Percentiles rank a stretch among this genome's conserved stretches.
These are phyloP conservation scores for Aricia agestis DNA, from an alignment of 1,140 invertebrate genomes.

Conservation along the genomic window DNA sequence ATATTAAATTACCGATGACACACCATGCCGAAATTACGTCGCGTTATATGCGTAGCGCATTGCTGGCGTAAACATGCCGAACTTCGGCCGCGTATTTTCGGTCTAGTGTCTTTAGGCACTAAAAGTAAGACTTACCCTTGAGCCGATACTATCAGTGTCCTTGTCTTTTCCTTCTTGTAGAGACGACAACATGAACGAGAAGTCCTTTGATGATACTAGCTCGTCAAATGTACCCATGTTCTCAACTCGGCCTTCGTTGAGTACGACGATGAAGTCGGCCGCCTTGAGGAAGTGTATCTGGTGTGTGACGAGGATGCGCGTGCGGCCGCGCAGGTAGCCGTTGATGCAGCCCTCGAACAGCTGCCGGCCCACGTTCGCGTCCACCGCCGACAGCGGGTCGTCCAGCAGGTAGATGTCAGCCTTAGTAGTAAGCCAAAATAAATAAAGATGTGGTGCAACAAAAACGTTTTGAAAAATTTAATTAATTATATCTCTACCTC, in stretches of 20 bases:
- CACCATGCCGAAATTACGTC: too few species aligned
- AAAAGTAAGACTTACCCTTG: conserved; percentile 38
- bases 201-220: conserved; percentile 72
- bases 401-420: conserved; percentile 90
- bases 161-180: conserved; percentile 60
- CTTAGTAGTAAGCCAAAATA: conserved; percentile 45
- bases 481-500: too few species aligned
- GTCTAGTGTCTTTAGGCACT: too few species aligned
- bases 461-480: too few species aligned
- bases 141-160: conserved; percentile 47
- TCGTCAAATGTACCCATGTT: conserved; percentile 78
- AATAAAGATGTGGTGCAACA: background rate
- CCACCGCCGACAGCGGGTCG: conserved; percentile 89
- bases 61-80: too few species aligned
- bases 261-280: conserved; percentile 85
- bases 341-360: conserved; percentile 83
- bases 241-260: conserved; percentile 82
- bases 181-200: conserved; percentile 77
- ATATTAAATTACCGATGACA: too few species aligned
- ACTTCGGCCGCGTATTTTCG: too few species aligned
- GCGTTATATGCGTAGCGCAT: too few species aligned
- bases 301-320: conserved; percentile 87
- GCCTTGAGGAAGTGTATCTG: conserved; percentile 87
- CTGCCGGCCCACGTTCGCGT: conserved; percentile 84
- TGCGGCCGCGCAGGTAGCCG: conserved; percentile 79